These are phyloP conservation scores for Sapayoa aenigma DNA, from an alignment of 2,113 vertebrate genomes.

Conservation along the genomic window DNA sequence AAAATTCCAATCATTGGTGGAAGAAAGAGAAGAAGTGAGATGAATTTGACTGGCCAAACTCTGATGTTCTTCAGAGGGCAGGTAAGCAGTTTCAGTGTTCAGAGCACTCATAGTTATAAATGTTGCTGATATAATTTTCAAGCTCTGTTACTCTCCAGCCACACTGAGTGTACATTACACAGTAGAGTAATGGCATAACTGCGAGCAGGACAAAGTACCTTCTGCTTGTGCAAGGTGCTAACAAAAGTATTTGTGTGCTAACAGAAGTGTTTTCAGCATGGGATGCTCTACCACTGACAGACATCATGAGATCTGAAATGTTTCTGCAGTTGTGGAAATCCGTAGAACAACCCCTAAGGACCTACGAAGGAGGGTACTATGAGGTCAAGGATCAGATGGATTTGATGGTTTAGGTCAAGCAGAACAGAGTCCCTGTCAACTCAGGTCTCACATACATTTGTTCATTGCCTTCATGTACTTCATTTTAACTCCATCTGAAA, in stretches of 20 bases:
- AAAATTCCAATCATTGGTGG: neutral
- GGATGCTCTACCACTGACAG: neutral
- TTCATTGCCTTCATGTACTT: neutral
- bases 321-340: neutral
- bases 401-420: neutral
- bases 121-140: neutral
- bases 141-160: neutral
- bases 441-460: neutral
- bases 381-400: neutral
- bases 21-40: neutral
- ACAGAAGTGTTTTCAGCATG: neutral
- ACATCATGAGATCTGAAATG: neutral
- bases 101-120: accelerated
- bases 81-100: neutral
- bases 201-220: neutral
- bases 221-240: neutral
- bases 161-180: neutral
- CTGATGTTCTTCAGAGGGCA: neutral
- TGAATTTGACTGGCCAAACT: neutral
- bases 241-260: neutral
- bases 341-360: neutral
- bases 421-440: neutral
- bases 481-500: neutral
- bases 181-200: neutral
- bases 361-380: neutral